These are phyloP conservation scores for Clusia tigrina DNA, from an alignment of 2,888 invertebrate genomes.

Conservation along the genomic window DNA sequence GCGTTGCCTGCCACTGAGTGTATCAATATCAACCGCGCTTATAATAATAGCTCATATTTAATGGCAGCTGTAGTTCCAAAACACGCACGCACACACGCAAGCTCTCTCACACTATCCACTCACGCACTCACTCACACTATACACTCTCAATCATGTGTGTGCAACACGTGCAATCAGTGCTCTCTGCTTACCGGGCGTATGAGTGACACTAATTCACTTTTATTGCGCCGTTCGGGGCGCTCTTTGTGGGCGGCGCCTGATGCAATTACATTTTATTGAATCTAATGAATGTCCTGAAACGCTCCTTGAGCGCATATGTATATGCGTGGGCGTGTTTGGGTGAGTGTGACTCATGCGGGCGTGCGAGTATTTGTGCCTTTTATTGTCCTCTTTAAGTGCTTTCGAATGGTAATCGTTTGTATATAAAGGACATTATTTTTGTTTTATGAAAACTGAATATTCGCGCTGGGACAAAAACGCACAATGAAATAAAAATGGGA, in stretches of 20 bases:
- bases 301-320: background rate
- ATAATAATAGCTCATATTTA: slow-evolving; percentile 5
- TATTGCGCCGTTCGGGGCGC: background rate
- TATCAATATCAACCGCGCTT: too few relatives aligned
- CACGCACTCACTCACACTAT: background rate
- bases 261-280: slow-evolving; percentile 1
- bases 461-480: too few relatives aligned
- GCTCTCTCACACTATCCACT: background rate
- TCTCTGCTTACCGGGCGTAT: background rate
- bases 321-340: background rate
- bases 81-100: background rate
- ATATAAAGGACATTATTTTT: too few relatives aligned
- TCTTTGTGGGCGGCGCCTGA: background rate
- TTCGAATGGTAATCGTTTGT: too few relatives aligned
- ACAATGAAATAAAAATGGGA: too few relatives aligned
- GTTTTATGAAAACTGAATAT: too few relatives aligned
- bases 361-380: background rate
- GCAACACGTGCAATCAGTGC: background rate
- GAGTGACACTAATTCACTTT: background rate
- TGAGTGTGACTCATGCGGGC: background rate
- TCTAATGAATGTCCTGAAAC: background rate
- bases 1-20: too few relatives aligned
- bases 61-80: too few relatives aligned
- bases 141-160: background rate
- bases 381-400: background rate